Conservation (phyloP, 2,888 invertebrate genomes). For the Lumbricus terrestris region DNA sequence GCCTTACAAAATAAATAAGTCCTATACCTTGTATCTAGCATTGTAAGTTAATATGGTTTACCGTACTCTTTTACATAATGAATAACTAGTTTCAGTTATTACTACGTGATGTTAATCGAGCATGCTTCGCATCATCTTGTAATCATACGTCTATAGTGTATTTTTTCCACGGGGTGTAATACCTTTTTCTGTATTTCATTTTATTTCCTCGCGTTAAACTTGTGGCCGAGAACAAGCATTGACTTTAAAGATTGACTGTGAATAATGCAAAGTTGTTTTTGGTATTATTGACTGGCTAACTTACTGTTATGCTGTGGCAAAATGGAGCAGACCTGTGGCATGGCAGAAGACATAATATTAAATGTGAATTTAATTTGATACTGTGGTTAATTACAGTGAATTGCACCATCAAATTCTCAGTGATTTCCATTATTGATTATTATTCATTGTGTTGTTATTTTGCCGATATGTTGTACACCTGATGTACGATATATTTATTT, state of each 20-base stretch:
- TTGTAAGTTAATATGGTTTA: neutral
- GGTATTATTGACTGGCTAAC: neutral
- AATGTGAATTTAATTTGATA: neutral
- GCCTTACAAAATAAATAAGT: too few relatives aligned
- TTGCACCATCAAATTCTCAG: neutral
- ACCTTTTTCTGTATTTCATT: neutral
- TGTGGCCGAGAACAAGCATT: neutral
- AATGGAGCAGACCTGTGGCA: neutral
- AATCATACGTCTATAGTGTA: neutral
- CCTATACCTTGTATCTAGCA: too few relatives aligned
- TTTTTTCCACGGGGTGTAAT: neutral
- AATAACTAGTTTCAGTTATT: neutral
- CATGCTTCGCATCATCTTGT: neutral
- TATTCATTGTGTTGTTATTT: neutral
- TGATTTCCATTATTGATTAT: neutral
- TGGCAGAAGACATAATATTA: neutral
- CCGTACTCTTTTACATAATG: neutral
- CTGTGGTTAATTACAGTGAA: neutral
- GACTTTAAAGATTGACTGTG: neutral
- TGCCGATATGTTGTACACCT: neutral
- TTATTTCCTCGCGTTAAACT: neutral
- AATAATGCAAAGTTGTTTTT: neutral
- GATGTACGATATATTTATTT: too few relatives aligned
- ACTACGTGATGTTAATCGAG: neutral
- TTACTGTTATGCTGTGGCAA: neutral